These are phyloP conservation scores for Meloidogyne exigua DNA, from an alignment of 1,140 invertebrate species.

Conservation along the genomic window DNA sequence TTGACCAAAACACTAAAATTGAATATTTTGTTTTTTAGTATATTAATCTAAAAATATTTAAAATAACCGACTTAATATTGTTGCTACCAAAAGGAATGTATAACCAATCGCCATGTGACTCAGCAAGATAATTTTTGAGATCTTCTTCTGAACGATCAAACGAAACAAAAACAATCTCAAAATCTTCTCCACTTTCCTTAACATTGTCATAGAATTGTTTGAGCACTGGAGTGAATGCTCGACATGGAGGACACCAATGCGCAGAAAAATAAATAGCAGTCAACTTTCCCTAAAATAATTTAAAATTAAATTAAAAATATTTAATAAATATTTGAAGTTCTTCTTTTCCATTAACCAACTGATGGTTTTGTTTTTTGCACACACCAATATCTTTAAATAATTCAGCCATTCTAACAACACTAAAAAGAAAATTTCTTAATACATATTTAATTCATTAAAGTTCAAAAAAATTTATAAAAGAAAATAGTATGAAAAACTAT, in stretches of 20 bases:
- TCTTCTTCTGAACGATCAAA: slow-evolving; percentile 63
- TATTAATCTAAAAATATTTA: slow-evolving; percentile 4
- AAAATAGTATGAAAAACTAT: no score
- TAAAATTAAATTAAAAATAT: background rate
- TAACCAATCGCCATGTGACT: slow-evolving; percentile 65
- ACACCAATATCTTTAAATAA: slow-evolving; percentile 33
- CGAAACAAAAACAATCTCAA: slow-evolving; percentile 65
- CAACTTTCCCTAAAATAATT: slow-evolving; percentile 46
- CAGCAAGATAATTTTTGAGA: slow-evolving; percentile 62
- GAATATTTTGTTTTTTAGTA: background rate
- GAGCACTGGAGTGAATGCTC: slow-evolving; percentile 43
- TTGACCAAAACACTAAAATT: slow-evolving; percentile 30
- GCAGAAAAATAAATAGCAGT: slow-evolving; percentile 60
- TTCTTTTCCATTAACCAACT: slow-evolving; percentile 25
- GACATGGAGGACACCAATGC: slow-evolving; percentile 59
- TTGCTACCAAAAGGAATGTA: slow-evolving; percentile 54
- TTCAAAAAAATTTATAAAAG: no score
- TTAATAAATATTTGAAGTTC: slow-evolving; percentile 29
- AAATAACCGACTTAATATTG: slow-evolving; percentile 46
- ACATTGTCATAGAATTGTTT: slow-evolving; percentile 51
- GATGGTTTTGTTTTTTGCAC: background rate
- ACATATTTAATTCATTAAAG: no score
- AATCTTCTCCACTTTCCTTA: slow-evolving; percentile 17
- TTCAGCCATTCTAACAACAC: slow-evolving; percentile 23
- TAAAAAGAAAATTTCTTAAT: no score